phyloP scores from a whole-genome alignment of 2,888 invertebrate genomes.

The Microctonus aethiopoides region DNA sequence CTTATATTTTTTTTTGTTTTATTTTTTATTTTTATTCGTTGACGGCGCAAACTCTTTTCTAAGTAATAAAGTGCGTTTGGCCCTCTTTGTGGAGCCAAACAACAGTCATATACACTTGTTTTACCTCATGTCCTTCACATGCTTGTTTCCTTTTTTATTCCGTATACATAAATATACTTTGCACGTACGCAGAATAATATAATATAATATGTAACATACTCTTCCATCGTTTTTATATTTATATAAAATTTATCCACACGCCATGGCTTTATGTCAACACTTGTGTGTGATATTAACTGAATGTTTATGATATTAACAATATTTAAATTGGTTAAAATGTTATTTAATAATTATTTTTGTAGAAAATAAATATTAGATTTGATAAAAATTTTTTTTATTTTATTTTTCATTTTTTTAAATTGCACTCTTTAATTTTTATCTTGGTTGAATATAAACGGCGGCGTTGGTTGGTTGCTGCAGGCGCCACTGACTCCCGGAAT shows the following conservation, averaged over 20 bases:
- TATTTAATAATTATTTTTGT: too few species aligned
- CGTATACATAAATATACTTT: conserved; percentile 22
- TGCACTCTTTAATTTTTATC: neutral
- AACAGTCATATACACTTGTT: conserved; percentile 31
- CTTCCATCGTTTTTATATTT: neutral
- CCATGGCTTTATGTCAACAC: neutral
- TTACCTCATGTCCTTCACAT: conserved; percentile 42
- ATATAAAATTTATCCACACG: neutral
- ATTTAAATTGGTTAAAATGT: too few species aligned
- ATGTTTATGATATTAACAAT: conserved; percentile 34
- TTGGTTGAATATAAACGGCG: neutral
- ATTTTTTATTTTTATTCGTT: neutral
- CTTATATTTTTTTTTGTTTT: conserved; percentile 47
- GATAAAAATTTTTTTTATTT: neutral
- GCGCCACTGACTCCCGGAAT: conserved; percentile 18
- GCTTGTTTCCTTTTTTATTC: conserved; percentile 33
- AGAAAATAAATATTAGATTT: neutral
- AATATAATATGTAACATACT: too few species aligned
- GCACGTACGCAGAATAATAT: neutral
- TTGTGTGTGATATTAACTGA: conserved; percentile 23
- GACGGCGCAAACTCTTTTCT: conserved; percentile 30
- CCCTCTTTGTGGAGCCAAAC: conserved; percentile 36
- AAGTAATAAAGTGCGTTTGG: conserved; percentile 26
- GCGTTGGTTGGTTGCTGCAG: conserved; percentile 8
- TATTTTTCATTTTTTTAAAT: too few species aligned